phyloP scores from a whole-genome alignment of 2,113 vertebrate genomes.

The Anser brachyrhynchus region DNA sequence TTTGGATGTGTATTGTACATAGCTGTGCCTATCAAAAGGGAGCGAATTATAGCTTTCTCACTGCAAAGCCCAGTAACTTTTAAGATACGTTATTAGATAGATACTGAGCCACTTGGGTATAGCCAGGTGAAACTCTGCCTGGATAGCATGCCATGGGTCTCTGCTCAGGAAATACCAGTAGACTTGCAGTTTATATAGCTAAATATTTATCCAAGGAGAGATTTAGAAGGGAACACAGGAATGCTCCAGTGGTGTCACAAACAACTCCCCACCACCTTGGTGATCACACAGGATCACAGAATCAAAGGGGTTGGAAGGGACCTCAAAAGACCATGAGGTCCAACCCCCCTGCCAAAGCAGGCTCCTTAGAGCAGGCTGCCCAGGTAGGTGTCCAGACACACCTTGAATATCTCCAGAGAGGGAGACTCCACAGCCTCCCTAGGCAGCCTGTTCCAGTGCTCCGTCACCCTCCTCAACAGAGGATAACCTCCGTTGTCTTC shows the following conservation, averaged over 20 bases:
- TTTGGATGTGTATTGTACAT: neutral
- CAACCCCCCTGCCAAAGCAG: too few species aligned
- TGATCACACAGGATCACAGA: neutral
- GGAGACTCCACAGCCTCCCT: too few species aligned
- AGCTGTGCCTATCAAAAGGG: neutral
- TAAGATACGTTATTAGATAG: neutral
- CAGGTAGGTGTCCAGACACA: too few species aligned
- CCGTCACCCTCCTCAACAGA: too few species aligned
- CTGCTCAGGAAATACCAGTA: neutral
- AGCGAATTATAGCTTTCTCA: neutral
- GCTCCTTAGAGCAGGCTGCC: too few species aligned
- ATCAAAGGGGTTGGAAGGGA: too few species aligned
- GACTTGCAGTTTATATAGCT: neutral
- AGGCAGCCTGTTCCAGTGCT: too few species aligned
- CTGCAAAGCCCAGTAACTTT: neutral
- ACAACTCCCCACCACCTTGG: neutral
- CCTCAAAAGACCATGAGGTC: too few species aligned
- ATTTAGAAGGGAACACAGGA: neutral
- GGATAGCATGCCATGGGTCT: neutral
- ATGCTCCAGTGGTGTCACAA: neutral
- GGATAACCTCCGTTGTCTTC: neutral
- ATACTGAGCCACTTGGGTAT: neutral
- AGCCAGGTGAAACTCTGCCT: neutral
- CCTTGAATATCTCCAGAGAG: too few species aligned
- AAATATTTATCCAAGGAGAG: neutral